Conservation (phyloP, 1,140 invertebrate species). For the Homalodisca vitripennis region DNA sequence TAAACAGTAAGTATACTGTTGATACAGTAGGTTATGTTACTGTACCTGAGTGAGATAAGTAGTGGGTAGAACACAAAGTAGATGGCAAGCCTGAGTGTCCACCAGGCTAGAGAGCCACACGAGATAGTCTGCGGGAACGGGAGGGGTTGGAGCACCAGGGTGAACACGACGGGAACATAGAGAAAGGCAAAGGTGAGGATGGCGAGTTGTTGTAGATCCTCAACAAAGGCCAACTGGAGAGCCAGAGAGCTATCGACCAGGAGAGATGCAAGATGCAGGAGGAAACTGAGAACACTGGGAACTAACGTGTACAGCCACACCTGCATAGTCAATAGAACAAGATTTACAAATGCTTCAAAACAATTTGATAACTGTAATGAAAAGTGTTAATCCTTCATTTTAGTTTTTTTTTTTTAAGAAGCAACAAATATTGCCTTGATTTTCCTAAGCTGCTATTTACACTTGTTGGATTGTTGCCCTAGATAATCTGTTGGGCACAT, state of each 20-base stretch:
- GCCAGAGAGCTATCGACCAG: conserved; percentile 32
- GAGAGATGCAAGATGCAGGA: conserved; percentile 36
- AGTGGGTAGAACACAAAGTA: not conserved
- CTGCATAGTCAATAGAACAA: conserved; percentile 38
- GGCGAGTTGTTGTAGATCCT: conserved; percentile 5
- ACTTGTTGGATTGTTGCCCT: too few species aligned
- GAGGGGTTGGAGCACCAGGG: not conserved
- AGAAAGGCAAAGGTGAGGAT: conserved; percentile 51
- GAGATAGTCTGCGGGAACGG: not conserved
- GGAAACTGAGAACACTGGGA: conserved; percentile 25
- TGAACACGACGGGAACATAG: conserved; percentile 48
- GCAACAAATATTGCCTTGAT: too few species aligned
- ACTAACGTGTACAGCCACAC: conserved; percentile 37
- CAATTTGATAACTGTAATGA: too few species aligned
- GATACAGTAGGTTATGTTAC: not conserved
- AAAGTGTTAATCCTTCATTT: too few species aligned
- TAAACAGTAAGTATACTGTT: too few species aligned
- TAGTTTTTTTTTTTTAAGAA: too few species aligned
- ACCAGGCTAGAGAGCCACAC: not conserved
- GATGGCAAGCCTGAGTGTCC: not conserved
- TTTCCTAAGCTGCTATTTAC: too few species aligned
- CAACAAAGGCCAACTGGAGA: not conserved
- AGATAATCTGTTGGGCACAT: too few species aligned
- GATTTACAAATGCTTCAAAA: too few species aligned
- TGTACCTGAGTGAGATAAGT: not conserved